phyloP scores from a whole-genome alignment of 1,140 invertebrate genomes.

The Ladona fulva region DNA sequence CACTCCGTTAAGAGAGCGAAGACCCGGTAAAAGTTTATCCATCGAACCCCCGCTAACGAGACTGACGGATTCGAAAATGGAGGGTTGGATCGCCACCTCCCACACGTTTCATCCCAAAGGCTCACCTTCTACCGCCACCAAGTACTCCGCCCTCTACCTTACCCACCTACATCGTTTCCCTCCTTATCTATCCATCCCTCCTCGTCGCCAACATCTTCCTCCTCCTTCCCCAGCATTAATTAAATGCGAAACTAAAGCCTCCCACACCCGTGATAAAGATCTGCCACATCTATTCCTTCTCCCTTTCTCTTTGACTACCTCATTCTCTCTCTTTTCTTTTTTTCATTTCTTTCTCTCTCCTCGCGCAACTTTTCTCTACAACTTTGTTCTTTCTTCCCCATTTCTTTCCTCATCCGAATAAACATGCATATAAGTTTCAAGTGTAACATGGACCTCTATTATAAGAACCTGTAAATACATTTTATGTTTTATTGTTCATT shows the following conservation, averaged over 20 bases:
- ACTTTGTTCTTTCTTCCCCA: not conserved
- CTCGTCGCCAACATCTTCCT: not conserved
- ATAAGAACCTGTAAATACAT: too few species aligned
- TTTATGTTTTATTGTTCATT: too few species aligned
- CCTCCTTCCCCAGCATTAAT: not conserved
- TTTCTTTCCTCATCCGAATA: not conserved
- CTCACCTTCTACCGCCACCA: too few species aligned
- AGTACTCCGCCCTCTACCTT: too few species aligned
- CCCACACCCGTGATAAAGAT: not conserved
- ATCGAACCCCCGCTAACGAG: too few species aligned
- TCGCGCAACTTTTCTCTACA: not conserved
- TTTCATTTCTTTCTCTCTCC: not conserved
- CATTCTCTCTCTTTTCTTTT: not conserved
- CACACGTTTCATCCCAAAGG: too few species aligned
- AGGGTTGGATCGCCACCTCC: too few species aligned
- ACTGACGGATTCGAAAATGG: too few species aligned
- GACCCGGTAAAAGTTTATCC: too few species aligned
- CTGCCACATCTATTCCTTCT: not conserved
- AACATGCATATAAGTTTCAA: too few species aligned
- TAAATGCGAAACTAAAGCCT: not conserved
- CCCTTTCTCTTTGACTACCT: not conserved
- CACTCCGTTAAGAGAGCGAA: too few species aligned
- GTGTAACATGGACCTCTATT: too few species aligned
- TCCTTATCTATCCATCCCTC: not conserved
- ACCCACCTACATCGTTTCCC: not conserved